A percentile compares a stretch with the other conserved stretches of the same genome.
phyloP scores from a whole-genome alignment of 1,140 invertebrate species.

The Lasaia peninsularis region DNA sequence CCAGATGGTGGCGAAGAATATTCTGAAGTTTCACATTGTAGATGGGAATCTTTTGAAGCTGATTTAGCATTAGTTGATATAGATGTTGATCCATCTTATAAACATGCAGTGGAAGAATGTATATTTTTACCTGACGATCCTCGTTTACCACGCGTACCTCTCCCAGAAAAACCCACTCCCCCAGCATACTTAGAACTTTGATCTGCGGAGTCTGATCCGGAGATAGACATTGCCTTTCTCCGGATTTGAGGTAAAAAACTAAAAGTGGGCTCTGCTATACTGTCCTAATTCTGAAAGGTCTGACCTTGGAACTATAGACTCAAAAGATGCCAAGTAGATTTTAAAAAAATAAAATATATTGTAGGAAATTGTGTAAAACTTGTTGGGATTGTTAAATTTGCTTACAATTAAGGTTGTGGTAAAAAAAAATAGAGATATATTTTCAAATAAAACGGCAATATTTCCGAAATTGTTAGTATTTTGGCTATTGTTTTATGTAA shows the following conservation, averaged over 20 bases:
- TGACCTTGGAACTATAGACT: conserved; percentile 3
- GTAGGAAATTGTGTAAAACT: conserved; percentile 22
- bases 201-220: conserved; percentile 71
- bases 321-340: conserved; percentile 4
- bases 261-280: neutral
- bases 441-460: conserved; percentile 62
- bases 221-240: conserved; percentile 51
- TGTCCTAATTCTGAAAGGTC: neutral
- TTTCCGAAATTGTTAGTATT: conserved; percentile 52
- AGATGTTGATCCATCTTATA: conserved; percentile 73
- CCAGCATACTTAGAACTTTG: conserved; percentile 69
- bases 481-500: conserved; percentile 42
- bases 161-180: conserved; percentile 62
- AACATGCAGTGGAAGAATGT: conserved; percentile 79
- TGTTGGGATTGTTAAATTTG: conserved; percentile 61
- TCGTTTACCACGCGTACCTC: conserved; percentile 46
- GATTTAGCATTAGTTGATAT: conserved; percentile 71
- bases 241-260: conserved; percentile 27
- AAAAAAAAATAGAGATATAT: conserved; percentile 69
- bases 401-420: conserved; percentile 73
- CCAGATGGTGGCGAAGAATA: conserved; percentile 74
- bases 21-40: conserved; percentile 63
- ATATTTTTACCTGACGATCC: conserved; percentile 76
- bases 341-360: neutral
- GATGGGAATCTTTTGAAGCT: conserved; percentile 77